Conservation (phyloP, 2,797 vertebrate genomes). For the Urophycis tenuis region DNA sequence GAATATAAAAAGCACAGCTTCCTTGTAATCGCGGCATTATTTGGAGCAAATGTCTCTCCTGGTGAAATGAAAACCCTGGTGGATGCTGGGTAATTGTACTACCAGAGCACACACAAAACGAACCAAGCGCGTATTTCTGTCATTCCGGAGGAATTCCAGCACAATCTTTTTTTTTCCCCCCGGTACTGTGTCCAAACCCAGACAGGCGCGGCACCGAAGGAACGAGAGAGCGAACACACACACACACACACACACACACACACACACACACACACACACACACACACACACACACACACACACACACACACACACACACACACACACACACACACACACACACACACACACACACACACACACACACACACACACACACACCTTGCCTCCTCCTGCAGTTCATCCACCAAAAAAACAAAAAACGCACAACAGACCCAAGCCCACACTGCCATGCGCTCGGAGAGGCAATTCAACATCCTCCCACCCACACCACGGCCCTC, state of each 20-base stretch:
- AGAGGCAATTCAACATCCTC: conserved; percentile 63
- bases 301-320: conserved; percentile 58
- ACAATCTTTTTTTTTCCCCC: background rate
- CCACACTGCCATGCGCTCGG: conserved; percentile 59
- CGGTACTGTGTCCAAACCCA: background rate
- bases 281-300: conserved; percentile 58
- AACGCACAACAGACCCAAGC: conserved; percentile 63
- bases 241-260: conserved; percentile 10
- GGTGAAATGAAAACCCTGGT: background rate
- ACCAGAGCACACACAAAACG: background rate
- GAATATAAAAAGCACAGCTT: background rate
- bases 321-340: conserved; percentile 59
- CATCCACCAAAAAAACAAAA: too few relatives aligned
- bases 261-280: conserved; percentile 58
- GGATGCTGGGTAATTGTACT: background rate
- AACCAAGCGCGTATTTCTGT: background rate
- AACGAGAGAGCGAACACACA: background rate
- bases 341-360: too few relatives aligned
- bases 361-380: too few relatives aligned
- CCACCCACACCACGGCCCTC: conserved; percentile 52
- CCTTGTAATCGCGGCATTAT: background rate
- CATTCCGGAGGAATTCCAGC: background rate
- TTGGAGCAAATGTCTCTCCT: background rate
- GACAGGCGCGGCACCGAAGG: background rate
- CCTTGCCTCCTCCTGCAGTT: conserved; percentile 41